Base-by-base conservation (phyloP, 2,888 invertebrate species). In the Cantharis rustica region DNA sequence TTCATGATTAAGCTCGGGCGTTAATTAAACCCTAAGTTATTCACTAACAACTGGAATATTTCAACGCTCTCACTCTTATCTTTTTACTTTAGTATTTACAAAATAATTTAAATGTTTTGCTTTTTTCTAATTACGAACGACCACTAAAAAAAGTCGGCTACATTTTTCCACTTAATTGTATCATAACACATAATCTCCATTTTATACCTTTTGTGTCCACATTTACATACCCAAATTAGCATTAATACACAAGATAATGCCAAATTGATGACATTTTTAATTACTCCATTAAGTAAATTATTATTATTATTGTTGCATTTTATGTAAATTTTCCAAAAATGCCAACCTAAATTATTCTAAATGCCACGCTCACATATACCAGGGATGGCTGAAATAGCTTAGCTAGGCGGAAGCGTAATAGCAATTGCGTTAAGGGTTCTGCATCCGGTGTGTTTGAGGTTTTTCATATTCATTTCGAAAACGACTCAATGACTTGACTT, bases 21-120 rank as follows among this genome's bases (percentile, higher is more conserved):
- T 76, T 78, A 78, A 78, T 78, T 78, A 78, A 78, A 78, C 63
- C 69, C 73, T 73, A 76, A 76, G 76, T 75, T 75, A 75, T 72
- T 75, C 72, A 72, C 69, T 74, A 74, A 63, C 75, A 75, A 72
- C 72, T 68, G 47, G 72, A 62, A 63, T 72, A 72, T 75, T 69
- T 75, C 64, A 26, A 71, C 31, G 20, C 71, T 61, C 16, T 66
- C 71, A 68, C 26, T 66, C 68, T 20, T 27, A 68, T 75, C 75
- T 71, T 71, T 71, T 68, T 75, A 71, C 27, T 62, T 69, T 66
- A 47, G 66, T 66, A 70, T 64, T 47, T 47, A 47, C 47, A 47
- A 47, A 47, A 47, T 47, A 47, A 47, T 47, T 47, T 47, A 47
- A 47, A 47, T 47, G 47, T 47, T 47, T 47, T 47, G 47, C 47